Base-by-base conservation (phyloP, 2,888 invertebrate genomes). In the Heliconius aoede region DNA sequence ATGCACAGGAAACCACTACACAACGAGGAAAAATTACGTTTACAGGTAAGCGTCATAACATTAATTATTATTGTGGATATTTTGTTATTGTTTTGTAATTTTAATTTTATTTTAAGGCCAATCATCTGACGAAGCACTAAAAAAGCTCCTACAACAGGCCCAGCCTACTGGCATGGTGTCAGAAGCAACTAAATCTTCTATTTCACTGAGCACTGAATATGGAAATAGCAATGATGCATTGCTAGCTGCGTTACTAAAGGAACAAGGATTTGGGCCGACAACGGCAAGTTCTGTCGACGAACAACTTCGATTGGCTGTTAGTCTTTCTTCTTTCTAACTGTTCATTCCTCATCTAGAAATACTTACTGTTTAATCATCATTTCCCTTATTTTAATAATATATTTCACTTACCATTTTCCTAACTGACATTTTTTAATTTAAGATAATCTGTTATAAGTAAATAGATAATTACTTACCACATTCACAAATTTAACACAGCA, bases 201-300 rank as follows among this genome's bases (percentile, higher is more conserved):
- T 92, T 32, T 90, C 92, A 21, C 82, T 95, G 78, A 95, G 95
- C 84, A 95, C 95, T 13, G 94, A 94, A 83, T 95, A 94, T 76
- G 96, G 96, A 21, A 95, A 95, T 83, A 95, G 95, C 78, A 95
- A 96, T 83, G 97, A 97, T 79, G 97, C 97, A 1, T 90, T 97
- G 79, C 91, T 97, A 36, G 96, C 97, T 1, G 96, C 96, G 4
- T 89, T 97, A 74, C 90, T 97, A 71, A 96, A 96, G 89, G 95
- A 96, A 83, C 95, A 96, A 85, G 97, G 97, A 61, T 96, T 97
- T 82, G 96, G 96, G 77, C 97, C 97, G 5, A 95, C 95, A n/a
- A 96, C 96, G 79, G 96, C 96, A 82, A 95, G 95, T 89, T 93
- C 95, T 75, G 89, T 95, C 85, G 95, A 95, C 83, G 95, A 95